Conservation (phyloP, 2,888 invertebrate genomes). For the Volucella inanis region DNA sequence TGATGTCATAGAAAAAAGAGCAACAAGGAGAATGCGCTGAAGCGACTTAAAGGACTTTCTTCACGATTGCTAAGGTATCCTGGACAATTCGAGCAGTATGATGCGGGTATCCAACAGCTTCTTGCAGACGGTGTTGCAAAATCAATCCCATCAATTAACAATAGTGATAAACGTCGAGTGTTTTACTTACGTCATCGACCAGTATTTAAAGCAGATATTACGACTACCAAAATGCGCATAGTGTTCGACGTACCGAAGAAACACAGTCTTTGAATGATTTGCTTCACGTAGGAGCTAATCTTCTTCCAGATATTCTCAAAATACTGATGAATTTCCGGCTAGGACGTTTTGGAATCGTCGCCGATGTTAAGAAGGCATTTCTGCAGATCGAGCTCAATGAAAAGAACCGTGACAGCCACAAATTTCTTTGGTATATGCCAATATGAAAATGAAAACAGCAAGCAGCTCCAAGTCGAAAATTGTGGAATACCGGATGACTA, state of each 20-base stretch:
- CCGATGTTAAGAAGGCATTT: too few species aligned
- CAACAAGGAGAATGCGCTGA: conserved; percentile 18
- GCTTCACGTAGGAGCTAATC: too few species aligned
- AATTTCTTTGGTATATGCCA: too few species aligned
- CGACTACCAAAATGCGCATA: conserved; percentile 37
- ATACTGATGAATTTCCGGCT: too few species aligned
- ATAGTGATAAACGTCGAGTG: conserved; percentile 1
- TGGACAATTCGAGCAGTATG: conserved; percentile 22
- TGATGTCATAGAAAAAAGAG: conserved; percentile 2
- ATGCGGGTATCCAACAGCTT: conserved; percentile 35
- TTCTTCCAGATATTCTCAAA: too few species aligned
- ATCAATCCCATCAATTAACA: not conserved
- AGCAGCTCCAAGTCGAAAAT: too few species aligned
- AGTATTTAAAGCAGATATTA: conserved; percentile 18
- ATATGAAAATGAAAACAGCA: too few species aligned
- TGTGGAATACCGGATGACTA: too few species aligned
- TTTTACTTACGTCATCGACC: conserved; percentile 38
- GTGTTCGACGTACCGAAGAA: not conserved
- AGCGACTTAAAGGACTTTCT: conserved; percentile 8
- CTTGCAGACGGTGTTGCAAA: conserved; percentile 30
- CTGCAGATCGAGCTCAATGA: too few species aligned
- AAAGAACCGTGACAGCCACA: too few species aligned
- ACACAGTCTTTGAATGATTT: too few species aligned
- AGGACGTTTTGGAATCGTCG: too few species aligned
- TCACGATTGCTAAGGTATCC: conserved; percentile 35